Conservation (phyloP, 2,888 invertebrate genomes). For the Drosophila yooni region DNA sequence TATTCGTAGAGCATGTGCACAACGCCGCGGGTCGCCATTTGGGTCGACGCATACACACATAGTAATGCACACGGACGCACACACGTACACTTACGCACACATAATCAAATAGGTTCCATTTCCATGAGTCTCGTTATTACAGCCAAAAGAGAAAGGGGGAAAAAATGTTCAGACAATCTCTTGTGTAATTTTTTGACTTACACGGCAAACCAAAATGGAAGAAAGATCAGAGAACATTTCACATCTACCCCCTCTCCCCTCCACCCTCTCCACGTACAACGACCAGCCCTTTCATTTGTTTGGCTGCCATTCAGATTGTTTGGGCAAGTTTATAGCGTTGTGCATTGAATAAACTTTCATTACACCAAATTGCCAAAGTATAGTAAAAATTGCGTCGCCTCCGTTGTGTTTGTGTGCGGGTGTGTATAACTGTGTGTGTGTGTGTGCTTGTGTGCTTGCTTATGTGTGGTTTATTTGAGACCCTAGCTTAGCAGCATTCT, state of each 20-base stretch:
- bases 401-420: not conserved
- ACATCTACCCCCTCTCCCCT: not conserved
- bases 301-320: conserved; percentile 34
- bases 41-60: conserved; percentile 12
- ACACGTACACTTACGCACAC: conserved; percentile 16
- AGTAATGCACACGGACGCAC: not conserved
- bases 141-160: conserved; percentile 4
- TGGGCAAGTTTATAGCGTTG: conserved; percentile 60
- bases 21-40: conserved; percentile 22
- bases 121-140: conserved; percentile 47
- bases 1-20: conserved; percentile 26
- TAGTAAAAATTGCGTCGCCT: conserved; percentile 43
- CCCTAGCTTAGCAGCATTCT: conserved; percentile 25
- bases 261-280: too few relatives aligned
- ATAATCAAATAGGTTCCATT: conserved; percentile 49
- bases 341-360: conserved; percentile 62
- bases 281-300: conserved; percentile 22
- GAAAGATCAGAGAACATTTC: conserved; percentile 21
- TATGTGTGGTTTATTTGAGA: conserved; percentile 21
- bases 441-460: not conserved
- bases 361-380: conserved; percentile 39
- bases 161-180: conserved; percentile 38
- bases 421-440: conserved; percentile 3
- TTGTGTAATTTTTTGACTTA: conserved; percentile 59
- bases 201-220: conserved; percentile 26